Base-by-base conservation (phyloP, 2,797 vertebrate genomes). In the Typhlichthys eigenmanni region DNA sequence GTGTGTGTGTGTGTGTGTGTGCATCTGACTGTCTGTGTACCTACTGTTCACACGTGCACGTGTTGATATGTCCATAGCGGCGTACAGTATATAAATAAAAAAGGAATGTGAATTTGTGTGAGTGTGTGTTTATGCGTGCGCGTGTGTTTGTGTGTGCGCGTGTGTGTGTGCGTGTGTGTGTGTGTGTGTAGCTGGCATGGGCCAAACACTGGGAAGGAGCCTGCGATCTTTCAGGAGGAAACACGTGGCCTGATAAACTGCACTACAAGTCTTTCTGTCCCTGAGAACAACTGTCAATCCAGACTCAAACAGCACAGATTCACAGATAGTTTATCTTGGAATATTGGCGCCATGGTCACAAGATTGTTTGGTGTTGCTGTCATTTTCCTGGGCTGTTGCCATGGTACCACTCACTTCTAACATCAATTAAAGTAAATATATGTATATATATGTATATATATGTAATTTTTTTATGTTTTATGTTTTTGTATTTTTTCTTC, bases 131-230 rank as follows among this genome's bases (percentile, higher is more conserved):
- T 34, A 4, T 34, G 32, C 3, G 16, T 17, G 16, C 16, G 16
- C 16, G 16, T 17, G 16, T 34, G 32, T 34, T 4, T 34, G 1
- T 4, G 6, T 0, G 6, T 34, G 32, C 32, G 6, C 17, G 51
- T 19, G 16, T 19, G 16, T 53, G 52, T 54, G 16, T 51, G 47
- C 49, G 60, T 56, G 51, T 43, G 50, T 29, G 61, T 46, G 50
- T 17, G 65, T 5, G 12, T 14, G 46, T 71, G 56, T 68, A 78
- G 71, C 79, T 84, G 81, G 79, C 70, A 47, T 14, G 43, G 45
- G 52, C 64, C 45, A 58, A 29, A 70, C 55, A 71, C 74, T 82
- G 74, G 77, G 70, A 86, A 76, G 17, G 12, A 68, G 69, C 75
- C 62, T 47, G 58, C 32, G 9, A 58, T 58, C 67, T 66, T 71